Evolutionary conservation across 2,113 vertebrate species (phyloP), one percentile per base, ranked within the genome.

Genomic region (Salvelinus namaycush): DNA sequence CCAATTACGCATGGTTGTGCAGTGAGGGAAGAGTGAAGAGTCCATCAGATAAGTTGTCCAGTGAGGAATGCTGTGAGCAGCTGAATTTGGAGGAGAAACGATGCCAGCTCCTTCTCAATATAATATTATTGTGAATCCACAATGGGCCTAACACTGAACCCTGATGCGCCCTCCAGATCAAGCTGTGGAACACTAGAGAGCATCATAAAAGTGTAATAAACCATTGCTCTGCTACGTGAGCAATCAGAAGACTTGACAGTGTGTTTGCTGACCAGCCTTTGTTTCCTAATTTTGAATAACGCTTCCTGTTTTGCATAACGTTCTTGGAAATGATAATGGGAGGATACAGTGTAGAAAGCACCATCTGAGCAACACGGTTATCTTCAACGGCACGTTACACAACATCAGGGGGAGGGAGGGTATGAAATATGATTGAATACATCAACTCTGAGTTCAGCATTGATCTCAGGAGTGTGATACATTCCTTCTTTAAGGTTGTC

Each of bases 41-140:
- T 76, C 59, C 48, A 77, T 81, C 74, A 78, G 73, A 78, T 67
- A 77, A 74, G 60, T 64, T 64, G 34, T 77, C 73, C 57, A 27
- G 34, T 51, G 59, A 29, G 44, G 57, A 70, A 60, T 4, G 24
- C 24, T 27, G 57, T 70, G 16, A 54, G 54, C 59, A 22, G 31
- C n/a, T 29, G 49, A 68, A 24, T 49, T 14, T 54, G 16, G 74
- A 49, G 20, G 31, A 24, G 44, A 76, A 76, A 14, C 57, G 2
- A 24, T 14, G 27, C 27, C 65, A 67, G 6, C 27, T 29, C 65
- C 6, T 27, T 13, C 13, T 14, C 14, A 11, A 29, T 31, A 5
- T 5, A 54, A 18, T 54, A 54, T 18, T 18, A 54, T 54, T 67
- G 65, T 16, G 12, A 5, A 27, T 16, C 22, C 65, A 29, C 3